Evolutionary conservation across 2,888 invertebrate genomes (phyloP), one percentile per base, ranked within the genome.

Genomic region (Caenorhabditis parvicauda): DNA sequence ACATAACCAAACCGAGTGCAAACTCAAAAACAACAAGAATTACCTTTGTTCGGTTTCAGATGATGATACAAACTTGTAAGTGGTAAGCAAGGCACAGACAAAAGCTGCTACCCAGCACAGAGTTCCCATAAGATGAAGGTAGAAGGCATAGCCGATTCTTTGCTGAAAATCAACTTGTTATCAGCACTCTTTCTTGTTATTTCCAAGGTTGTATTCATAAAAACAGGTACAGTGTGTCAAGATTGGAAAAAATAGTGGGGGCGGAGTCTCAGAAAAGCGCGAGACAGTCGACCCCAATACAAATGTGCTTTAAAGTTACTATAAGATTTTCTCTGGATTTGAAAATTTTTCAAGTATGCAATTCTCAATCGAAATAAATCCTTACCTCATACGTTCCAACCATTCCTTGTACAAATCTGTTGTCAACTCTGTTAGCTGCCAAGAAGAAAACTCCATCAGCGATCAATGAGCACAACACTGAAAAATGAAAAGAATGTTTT

Each of bases 381-480:
- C 46, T 17, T 28, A 59, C 67, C 65, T 79, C 79, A 62, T 79
- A 79, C n/a, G 79, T 79, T 48, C 75, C 79, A 24, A 79, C 79
- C 59, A 79, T 70, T 64, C 79, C 79, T 51, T 74, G 72, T 7
- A 79, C 79, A 59, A 79, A 79, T 48, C 79, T 68, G 41, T 76
- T 74, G 56, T 79, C 79, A 43, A 79, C 79, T 38, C 79, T 62
- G 37, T 79, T 79, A 5, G 79, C 79, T 24, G 79, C 77, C 35
- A 79, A 67, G 68, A 79, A 79, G 72, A 79, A 78, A 32, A 77
- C 68, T 7, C 74, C 71, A 42, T 78, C 76, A 38, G 79, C 75
- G 38, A 79, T 64, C 45, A 79, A 41, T 0, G 79, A 79, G 56
- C 62, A 69, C 35, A 79, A 49, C 67, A 80, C 77, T 77, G 56